phyloP scores from a whole-genome alignment of 2,797 vertebrate species.

The Chelidonichthys spinosus region DNA sequence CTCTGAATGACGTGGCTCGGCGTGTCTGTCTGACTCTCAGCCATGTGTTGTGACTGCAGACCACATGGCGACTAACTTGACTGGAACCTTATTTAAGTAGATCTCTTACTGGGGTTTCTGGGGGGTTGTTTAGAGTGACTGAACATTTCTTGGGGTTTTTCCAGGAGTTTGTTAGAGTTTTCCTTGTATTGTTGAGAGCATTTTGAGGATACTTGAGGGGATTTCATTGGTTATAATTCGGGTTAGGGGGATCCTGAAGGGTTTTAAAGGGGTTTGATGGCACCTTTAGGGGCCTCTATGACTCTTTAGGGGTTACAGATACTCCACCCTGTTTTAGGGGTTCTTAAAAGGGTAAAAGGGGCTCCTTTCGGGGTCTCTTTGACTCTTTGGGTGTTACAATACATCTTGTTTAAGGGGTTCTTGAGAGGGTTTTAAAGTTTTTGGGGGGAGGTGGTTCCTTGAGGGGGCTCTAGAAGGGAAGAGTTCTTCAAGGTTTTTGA shows the following conservation, averaged over 20 bases:
- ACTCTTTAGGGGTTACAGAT: neutral
- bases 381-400: neutral
- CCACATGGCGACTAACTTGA: slow-evolving; percentile 38
- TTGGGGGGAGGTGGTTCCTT: neutral
- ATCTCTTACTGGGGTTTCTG: neutral
- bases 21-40: slow-evolving; percentile 34
- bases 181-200: neutral
- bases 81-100: neutral
- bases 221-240: neutral
- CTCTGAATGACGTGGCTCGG: slow-evolving; percentile 27
- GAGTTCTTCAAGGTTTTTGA: neutral
- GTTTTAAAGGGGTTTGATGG: neutral
- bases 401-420: neutral
- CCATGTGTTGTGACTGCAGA: slow-evolving; percentile 33
- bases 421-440: neutral
- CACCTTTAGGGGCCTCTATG: neutral
- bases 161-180: rapidly evolving
- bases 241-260: neutral
- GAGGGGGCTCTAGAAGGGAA: too few species aligned
- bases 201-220: neutral
- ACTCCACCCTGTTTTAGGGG: neutral
- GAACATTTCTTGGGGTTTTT: neutral
- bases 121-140: neutral
- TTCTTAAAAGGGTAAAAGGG: neutral
- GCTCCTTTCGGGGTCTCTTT: neutral